Conservation (phyloP, 2,113 vertebrate species). For the Maylandia zebra region DNA sequence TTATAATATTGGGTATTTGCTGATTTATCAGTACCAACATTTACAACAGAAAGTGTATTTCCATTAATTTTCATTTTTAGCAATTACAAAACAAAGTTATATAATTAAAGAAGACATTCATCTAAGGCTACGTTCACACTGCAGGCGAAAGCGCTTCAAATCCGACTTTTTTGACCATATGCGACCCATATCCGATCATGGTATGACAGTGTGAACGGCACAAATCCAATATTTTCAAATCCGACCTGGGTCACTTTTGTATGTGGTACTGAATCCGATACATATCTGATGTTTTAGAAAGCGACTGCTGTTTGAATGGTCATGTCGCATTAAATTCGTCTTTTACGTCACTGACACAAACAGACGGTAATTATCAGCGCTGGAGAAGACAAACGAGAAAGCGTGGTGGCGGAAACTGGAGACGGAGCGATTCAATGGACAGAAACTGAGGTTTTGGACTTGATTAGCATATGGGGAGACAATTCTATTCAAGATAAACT, state of each 20-base stretch:
- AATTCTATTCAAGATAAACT: neutral
- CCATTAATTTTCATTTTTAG: neutral
- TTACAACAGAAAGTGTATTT: neutral
- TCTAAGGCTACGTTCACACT: neutral
- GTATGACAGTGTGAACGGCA: neutral
- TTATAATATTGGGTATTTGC: neutral
- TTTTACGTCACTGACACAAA: neutral
- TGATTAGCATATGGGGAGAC: neutral
- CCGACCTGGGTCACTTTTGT: neutral
- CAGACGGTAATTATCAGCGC: rapidly evolving
- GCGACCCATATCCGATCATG: neutral
- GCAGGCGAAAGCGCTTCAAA: neutral
- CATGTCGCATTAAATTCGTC: neutral
- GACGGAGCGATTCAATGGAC: neutral
- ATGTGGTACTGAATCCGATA: neutral
- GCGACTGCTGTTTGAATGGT: neutral
- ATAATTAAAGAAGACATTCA: neutral
- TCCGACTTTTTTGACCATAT: neutral
- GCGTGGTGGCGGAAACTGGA: rapidly evolving
- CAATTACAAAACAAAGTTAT: neutral
- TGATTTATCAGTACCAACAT: neutral
- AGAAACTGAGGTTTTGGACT: neutral
- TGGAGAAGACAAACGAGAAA: neutral
- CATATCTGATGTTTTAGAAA: neutral
- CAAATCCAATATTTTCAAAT: neutral